These are phyloP conservation scores for Anolis carolinensis DNA, from an alignment of 2,113 vertebrate genomes.

Conservation along the genomic window DNA sequence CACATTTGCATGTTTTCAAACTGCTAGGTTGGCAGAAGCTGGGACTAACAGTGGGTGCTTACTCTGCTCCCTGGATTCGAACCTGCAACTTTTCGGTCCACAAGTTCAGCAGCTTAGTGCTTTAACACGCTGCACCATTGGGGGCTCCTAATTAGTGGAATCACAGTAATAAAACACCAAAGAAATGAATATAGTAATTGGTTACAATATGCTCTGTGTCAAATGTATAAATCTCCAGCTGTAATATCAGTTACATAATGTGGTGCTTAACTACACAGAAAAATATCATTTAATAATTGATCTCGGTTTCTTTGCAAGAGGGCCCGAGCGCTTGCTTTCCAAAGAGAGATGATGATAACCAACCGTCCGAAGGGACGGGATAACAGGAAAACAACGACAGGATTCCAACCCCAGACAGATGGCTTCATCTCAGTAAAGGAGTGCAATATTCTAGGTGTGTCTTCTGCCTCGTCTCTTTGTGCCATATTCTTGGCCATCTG, in stretches of 20 bases:
- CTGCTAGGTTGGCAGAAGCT: too few relatives aligned
- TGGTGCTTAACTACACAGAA: neutral
- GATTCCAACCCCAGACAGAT: neutral
- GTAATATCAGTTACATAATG: too few relatives aligned
- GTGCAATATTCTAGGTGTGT: neutral
- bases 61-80: too few relatives aligned
- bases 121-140: too few relatives aligned
- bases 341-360: neutral
- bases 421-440: neutral
- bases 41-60: too few relatives aligned
- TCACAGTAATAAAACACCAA: neutral
- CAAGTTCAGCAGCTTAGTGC: too few relatives aligned
- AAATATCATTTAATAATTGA: neutral
- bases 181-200: neutral
- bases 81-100: too few relatives aligned
- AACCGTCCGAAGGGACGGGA: neutral
- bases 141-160: too few relatives aligned
- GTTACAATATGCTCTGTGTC: neutral
- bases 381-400: neutral
- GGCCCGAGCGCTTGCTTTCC: neutral
- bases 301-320: neutral
- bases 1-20: too few relatives aligned
- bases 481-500: slow-evolving; percentile 41
- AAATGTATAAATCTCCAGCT: neutral
- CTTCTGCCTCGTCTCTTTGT: neutral